These are phyloP conservation scores for Triplophysa dalaica DNA, from an alignment of 2,113 vertebrate species.

Conservation along the genomic window DNA sequence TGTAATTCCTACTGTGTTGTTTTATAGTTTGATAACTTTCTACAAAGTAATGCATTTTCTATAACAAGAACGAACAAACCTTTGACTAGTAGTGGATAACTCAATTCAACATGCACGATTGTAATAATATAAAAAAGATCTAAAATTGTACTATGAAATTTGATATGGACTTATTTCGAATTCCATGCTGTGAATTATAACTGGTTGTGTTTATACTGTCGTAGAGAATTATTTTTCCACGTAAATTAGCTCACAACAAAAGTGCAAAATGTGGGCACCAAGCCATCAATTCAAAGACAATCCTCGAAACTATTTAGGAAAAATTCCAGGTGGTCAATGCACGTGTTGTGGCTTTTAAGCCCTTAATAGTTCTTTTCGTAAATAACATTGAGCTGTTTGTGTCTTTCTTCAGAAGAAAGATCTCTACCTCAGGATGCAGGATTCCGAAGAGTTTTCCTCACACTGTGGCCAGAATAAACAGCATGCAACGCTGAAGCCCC, in stretches of 20 bases:
- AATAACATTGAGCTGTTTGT: neutral
- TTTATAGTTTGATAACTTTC: too few relatives aligned
- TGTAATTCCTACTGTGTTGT: too few relatives aligned
- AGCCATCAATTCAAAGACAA: slow-evolving; percentile 17
- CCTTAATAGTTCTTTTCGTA: neutral
- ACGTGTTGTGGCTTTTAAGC: slow-evolving; percentile 11
- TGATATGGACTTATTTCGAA: slow-evolving; percentile 19
- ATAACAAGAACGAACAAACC: too few relatives aligned
- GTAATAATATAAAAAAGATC: neutral
- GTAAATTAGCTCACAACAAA: slow-evolving; percentile 10
- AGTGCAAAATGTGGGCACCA: slow-evolving; percentile 19
- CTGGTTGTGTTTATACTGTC: slow-evolving; percentile 3
- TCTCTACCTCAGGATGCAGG: slow-evolving; percentile 93
- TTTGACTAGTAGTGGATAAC: neutral
- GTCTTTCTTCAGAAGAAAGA: slow-evolving; percentile 75
- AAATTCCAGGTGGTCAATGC: slow-evolving; percentile 6
- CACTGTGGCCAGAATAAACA: slow-evolving; percentile 57
- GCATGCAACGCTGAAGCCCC: slow-evolving; percentile 46
- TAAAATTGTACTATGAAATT: neutral
- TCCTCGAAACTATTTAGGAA: slow-evolving; percentile 32
- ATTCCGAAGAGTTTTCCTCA: slow-evolving; percentile 82
- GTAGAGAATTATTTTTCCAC: neutral
- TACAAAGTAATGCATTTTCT: too few relatives aligned
- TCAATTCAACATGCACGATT: neutral
- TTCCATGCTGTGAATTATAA: slow-evolving; percentile 18